Percentiles rank a stretch among this genome's conserved stretches.
These are phyloP conservation scores for Eurytoma californica DNA, from an alignment of 2,888 invertebrate species.

Conservation along the genomic window DNA sequence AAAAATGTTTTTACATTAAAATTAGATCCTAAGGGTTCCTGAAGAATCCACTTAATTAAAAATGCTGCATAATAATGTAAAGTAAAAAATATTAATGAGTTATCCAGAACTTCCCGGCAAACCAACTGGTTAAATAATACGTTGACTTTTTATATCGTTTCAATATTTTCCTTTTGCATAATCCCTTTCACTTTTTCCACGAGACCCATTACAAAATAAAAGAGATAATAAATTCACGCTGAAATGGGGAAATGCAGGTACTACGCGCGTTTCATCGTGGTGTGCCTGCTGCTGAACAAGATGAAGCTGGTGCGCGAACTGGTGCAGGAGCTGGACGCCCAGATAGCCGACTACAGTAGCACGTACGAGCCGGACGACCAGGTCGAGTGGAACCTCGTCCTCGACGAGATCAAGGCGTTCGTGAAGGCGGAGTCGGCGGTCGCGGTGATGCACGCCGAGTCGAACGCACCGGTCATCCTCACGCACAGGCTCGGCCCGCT, in stretches of 20 bases:
- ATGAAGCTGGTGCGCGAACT: conserved; percentile 94
- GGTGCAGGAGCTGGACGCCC: conserved; percentile 92
- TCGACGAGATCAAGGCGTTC: conserved; percentile 96
- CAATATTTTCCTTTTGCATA: too few species aligned
- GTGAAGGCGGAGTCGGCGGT: conserved; percentile 94
- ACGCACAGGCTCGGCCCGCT: conserved; percentile 91
- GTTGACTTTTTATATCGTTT: too few species aligned
- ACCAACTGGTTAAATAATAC: too few species aligned
- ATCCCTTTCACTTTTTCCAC: too few species aligned
- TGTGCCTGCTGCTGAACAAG: conserved; percentile 93
- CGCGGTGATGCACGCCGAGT: conserved; percentile 91
- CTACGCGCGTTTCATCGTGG: conserved; percentile 97
- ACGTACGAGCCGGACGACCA: conserved; percentile 96
- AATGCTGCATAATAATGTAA: too few species aligned
- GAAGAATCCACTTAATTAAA: too few species aligned
- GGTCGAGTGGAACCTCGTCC: conserved; percentile 94
- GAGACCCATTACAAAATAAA: too few species aligned
- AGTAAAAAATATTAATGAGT: too few species aligned
- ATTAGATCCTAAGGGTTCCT: too few species aligned
- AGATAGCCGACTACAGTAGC: conserved; percentile 95
- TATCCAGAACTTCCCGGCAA: too few species aligned
- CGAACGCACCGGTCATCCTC: conserved; percentile 86
- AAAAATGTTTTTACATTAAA: too few species aligned
- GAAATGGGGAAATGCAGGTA: conserved; percentile 75
- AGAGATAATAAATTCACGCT: too few species aligned